A percentile compares a stretch with the other conserved stretches of the same genome.
phyloP scores from a whole-genome alignment of 2,797 vertebrate species.

The Smutsia temminckii region DNA sequence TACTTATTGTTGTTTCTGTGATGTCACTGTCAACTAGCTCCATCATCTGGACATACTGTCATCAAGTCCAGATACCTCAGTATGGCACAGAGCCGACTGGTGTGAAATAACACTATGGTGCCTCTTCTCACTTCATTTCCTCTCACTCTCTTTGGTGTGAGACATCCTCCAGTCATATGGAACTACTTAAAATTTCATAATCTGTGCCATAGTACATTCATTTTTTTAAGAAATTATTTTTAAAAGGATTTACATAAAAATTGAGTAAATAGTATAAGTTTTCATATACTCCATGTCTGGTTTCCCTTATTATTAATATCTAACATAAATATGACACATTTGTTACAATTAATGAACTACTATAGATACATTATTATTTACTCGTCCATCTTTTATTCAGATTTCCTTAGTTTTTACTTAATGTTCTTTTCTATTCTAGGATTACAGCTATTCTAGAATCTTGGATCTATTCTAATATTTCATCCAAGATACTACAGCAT shows the following conservation, averaged over 20 bases:
- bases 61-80: background rate
- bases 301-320: background rate
- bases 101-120: background rate
- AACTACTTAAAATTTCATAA: conserved; percentile 53
- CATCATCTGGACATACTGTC: too few relatives aligned
- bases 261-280: background rate
- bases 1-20: background rate
- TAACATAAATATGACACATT: background rate
- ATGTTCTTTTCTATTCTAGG: background rate
- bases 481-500: background rate
- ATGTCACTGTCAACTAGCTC: conserved; percentile 28
- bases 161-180: background rate
- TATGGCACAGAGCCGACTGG: background rate
- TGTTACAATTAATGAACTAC: background rate
- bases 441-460: background rate
- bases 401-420: background rate
- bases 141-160: background rate
- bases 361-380: background rate
- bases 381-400: background rate
- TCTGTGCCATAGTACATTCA: background rate
- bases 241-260: background rate
- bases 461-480: too few relatives aligned
- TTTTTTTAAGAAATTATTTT: background rate
- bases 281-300: background rate
- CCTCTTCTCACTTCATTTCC: conserved; percentile 31